Base-by-base conservation (phyloP, 1,140 invertebrate genomes). In the Hylaeus anthracinus region DNA sequence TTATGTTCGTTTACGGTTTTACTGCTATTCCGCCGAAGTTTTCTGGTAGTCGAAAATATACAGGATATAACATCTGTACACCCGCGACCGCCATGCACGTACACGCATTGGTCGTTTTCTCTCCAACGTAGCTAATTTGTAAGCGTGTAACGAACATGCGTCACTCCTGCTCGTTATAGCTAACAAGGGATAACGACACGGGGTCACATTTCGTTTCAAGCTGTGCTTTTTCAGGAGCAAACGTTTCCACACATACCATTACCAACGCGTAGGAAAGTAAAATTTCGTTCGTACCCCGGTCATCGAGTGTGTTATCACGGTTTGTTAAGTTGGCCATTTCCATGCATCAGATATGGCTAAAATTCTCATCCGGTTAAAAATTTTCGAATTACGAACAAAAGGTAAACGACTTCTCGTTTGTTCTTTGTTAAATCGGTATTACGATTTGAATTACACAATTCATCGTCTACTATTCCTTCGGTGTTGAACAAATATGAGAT, bases 151-250 rank as follows among this genome's bases (percentile, higher is more conserved):
- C 86, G 83, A 91, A 90, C 89, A 79, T 65, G 60, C 77, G 69
- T 86, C 72, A 80, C 39, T 72, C 63, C 55, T 82, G 64, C 87
- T 92, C 89, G 90, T 91, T 92, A 92, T 89, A 88, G 82, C 86
- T 90, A 90, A 91, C 90, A 91, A 90, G 89, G 86, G 89, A 91
- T 90, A 92, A 90, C 90, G 88, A 88, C 88, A 86, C 84, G 72
- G 56, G 85, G 73, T 73, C 81, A 78, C 79, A 83, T 87, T 80
- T 88, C 81, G 72, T 69, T 83, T 74, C 73, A 51, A 53, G 56
- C 60, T 45, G 43, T 58, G 45, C 61, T 87, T 87, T 84, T 61
- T 80, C 55, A 64, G 72, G 48, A 67, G 48, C 53, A 83, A 83
- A 83, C 72, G 56, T 56, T 67, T 65, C 51, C 72, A 61, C 67